Base-by-base conservation (phyloP, 2,888 invertebrate genomes). In the Celastrina argiolus region DNA sequence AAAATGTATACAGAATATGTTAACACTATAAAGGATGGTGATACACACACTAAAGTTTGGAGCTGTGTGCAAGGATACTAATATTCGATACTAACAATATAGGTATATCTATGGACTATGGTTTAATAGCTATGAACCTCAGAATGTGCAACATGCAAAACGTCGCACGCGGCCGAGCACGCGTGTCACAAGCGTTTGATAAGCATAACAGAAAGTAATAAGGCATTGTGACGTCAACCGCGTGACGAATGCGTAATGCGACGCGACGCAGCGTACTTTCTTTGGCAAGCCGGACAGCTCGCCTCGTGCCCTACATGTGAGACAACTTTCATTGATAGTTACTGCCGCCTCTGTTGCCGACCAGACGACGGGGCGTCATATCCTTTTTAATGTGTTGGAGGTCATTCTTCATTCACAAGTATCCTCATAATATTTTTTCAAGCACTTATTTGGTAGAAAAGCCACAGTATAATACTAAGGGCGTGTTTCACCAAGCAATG, bases 301-400 rank as follows among this genome's bases (percentile, higher is more conserved):
- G 81, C 77, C 81, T 76, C 77, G 79, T 84, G 88, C 74, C 87
- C 88, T 87, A 91, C 89, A 90, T 90, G 88, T 85, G 82, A 77
- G 77, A 77, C 88, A 89, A 91, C 91, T 91, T 91, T 91, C 91
- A 87, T 88, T 89, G 82, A 78, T 81, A 90, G 89, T 89, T 36
- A 36, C 10, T 26, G 22, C 22, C 22, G 86, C 81, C 78, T 81
- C 81, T 76, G 79, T 81, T 81, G 84, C 63, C 71, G 76, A 76
- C 80, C 84, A 87, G 87, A 88, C 86, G 72, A 73, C 69, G 70
- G 72, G 85, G 79, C 85, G 82, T 82, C 83, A 65, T 18, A 56
- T 63, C 34, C 36, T 26, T n/a, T 28, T 26, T 3, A 10, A 4
- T 31, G 64, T 41, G 12, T 36, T 16, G 6, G 31, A 2, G 0